These are phyloP conservation scores for Hofmannophila pseudospretella DNA, from an alignment of 2,888 invertebrate genomes.

Conservation along the genomic window DNA sequence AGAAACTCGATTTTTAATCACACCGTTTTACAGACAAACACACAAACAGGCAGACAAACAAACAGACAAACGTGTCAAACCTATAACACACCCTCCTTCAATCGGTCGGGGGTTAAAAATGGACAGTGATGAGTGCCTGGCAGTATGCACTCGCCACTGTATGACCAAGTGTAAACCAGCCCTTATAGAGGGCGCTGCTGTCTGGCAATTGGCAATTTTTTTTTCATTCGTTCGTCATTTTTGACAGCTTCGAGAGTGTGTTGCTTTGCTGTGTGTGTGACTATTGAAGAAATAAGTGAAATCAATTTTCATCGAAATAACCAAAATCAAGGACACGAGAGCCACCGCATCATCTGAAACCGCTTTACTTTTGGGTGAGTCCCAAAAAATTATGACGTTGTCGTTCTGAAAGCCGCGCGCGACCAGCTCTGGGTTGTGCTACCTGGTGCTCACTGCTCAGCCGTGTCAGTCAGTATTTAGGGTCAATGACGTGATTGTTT, in stretches of 20 bases:
- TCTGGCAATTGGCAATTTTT: conserved; percentile 24
- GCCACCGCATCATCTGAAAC: conserved; percentile 13
- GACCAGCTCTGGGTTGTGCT: conserved; percentile 15
- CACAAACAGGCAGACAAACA: too few species aligned
- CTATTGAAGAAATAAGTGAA: conserved; percentile 45
- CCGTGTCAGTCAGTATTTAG: conserved; percentile 36
- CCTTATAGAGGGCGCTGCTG: conserved; percentile 28
- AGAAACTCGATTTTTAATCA: too few species aligned
- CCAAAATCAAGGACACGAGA: conserved; percentile 17
- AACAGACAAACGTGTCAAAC: too few species aligned
- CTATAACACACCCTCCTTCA: too few species aligned
- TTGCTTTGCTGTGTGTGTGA: conserved; percentile 24
- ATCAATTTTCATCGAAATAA: conserved; percentile 30
- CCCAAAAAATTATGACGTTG: conserved; percentile 15
- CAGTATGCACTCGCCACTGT: too few species aligned
- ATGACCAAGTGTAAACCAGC: too few species aligned
- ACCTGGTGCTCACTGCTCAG: conserved; percentile 16
- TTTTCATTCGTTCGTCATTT: conserved; percentile 15
- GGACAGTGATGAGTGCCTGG: too few species aligned
- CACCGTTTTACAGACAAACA: too few species aligned
- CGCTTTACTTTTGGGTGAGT: conserved; percentile 39
- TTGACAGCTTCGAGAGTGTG: conserved; percentile 30
- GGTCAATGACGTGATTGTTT: conserved; percentile 76
- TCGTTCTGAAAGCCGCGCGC: conserved; percentile 5
- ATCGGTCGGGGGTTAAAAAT: too few species aligned